phyloP scores from a whole-genome alignment of 2,888 invertebrate genomes.

The Hipparchia sbordonii region DNA sequence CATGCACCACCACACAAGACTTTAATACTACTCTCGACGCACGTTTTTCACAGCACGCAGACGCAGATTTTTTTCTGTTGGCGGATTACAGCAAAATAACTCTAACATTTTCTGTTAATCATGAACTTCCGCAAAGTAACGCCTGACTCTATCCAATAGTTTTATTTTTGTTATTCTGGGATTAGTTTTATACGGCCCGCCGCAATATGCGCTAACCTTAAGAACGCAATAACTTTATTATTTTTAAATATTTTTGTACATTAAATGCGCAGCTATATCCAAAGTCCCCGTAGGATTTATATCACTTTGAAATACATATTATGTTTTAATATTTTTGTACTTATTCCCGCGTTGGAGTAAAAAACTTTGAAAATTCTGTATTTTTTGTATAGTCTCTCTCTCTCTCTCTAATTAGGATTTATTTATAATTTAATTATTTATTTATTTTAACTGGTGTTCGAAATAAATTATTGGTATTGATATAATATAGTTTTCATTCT shows the following conservation, averaged over 20 bases:
- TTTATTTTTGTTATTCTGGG: neutral
- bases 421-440: slow-evolving; percentile 33
- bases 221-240: slow-evolving; percentile 10
- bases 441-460: slow-evolving; percentile 35
- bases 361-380: slow-evolving; percentile 19
- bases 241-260: slow-evolving; percentile 18
- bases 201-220: neutral
- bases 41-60: too few relatives aligned
- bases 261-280: slow-evolving; percentile 54
- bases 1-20: too few relatives aligned
- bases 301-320: slow-evolving; percentile 36
- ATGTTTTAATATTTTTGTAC: slow-evolving; percentile 27
- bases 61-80: too few relatives aligned
- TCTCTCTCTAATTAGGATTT: slow-evolving; percentile 22
- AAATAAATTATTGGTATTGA: slow-evolving; percentile 37
- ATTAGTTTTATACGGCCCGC: neutral
- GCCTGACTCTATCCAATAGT: too few relatives aligned
- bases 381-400: slow-evolving; percentile 25
- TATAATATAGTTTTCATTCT: neutral
- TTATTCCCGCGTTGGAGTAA: slow-evolving; percentile 40
- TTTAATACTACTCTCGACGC: too few relatives aligned
- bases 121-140: too few relatives aligned
- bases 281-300: slow-evolving; percentile 56
- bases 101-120: too few relatives aligned
- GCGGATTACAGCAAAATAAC: too few relatives aligned